Evolutionary conservation across 2,113 vertebrate genomes (phyloP).

Genomic region (Paradisaea rubra): DNA sequence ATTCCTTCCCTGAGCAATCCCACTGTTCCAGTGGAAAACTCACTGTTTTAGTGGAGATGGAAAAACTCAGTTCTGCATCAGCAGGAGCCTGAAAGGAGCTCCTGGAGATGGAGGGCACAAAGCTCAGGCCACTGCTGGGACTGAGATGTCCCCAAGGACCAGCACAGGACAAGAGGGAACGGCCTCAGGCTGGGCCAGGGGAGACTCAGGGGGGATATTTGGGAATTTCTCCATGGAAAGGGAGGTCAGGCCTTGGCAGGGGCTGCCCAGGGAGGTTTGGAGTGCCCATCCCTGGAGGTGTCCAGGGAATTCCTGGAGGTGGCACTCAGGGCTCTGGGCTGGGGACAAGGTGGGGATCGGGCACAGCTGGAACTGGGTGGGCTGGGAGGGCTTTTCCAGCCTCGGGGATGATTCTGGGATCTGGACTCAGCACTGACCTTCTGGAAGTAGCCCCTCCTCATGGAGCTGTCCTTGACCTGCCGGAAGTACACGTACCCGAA

Average conservation of each 20-base stretch:
- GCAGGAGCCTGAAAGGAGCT: neutral
- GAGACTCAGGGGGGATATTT: rapidly evolving
- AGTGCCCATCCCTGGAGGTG: neutral
- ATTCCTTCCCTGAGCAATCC: neutral
- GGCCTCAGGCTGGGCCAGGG: neutral
- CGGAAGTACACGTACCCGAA: slow-evolving; percentile 92
- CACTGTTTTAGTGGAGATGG: neutral
- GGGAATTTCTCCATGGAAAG: neutral
- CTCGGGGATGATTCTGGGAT: rapidly evolving
- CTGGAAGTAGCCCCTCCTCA: slow-evolving; percentile 95
- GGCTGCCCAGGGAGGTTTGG: neutral
- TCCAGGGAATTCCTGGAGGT: neutral
- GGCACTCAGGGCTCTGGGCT: neutral
- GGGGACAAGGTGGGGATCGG: rapidly evolving
- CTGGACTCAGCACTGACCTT: slow-evolving; percentile 77
- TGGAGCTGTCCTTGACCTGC: slow-evolving; percentile 89
- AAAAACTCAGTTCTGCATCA: neutral
- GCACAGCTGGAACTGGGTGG: neutral
- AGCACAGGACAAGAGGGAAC: neutral
- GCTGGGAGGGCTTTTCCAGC: neutral
- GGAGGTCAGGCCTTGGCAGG: rapidly evolving
- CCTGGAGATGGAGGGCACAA: neutral
- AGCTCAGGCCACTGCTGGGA: neutral
- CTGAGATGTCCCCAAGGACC: neutral
- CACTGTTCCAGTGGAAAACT: neutral